A percentile compares a stretch with the other conserved stretches of the same genome.
These are phyloP conservation scores for Ormyrus rosae DNA, from an alignment of 2,888 invertebrate species.

Conservation along the genomic window DNA sequence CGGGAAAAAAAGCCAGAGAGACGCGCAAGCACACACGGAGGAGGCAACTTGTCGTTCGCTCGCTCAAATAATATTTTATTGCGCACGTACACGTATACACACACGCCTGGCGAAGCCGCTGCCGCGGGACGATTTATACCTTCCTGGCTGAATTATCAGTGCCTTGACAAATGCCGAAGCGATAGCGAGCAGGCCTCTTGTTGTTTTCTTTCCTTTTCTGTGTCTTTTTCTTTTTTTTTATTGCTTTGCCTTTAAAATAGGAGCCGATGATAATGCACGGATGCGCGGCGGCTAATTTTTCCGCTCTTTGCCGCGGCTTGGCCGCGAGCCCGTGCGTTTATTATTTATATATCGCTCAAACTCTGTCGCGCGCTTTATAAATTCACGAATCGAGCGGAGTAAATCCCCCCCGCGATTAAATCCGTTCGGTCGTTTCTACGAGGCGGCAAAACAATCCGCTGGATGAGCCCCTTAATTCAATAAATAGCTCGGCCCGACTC, in stretches of 20 bases:
- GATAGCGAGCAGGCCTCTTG: slow-evolving; percentile 4
- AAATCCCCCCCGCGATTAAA: not conserved
- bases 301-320: not conserved
- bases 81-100: not conserved
- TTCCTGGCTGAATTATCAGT: slow-evolving; percentile 52
- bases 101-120: not conserved
- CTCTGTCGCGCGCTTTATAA: not conserved
- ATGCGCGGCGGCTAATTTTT: not conserved
- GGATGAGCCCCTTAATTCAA: slow-evolving; percentile 34
- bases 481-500: slow-evolving; percentile 16
- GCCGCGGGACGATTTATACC: slow-evolving; percentile 40
- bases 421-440: not conserved
- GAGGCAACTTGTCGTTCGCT: slow-evolving; percentile 32
- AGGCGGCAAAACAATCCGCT: not conserved
- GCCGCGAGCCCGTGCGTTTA: too few relatives aligned
- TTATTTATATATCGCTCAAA: not conserved
- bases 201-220: not conserved
- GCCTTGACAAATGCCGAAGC: slow-evolving; percentile 44
- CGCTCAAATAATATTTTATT: slow-evolving; percentile 54
- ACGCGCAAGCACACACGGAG: not conserved
- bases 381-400: not conserved
- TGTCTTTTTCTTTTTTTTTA: not conserved
- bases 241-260: slow-evolving; percentile 5
- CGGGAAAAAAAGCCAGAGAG: not conserved
- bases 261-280: not conserved